Base-by-base conservation (phyloP, 2,888 invertebrate species). In the Platycheirus rosarum region DNA sequence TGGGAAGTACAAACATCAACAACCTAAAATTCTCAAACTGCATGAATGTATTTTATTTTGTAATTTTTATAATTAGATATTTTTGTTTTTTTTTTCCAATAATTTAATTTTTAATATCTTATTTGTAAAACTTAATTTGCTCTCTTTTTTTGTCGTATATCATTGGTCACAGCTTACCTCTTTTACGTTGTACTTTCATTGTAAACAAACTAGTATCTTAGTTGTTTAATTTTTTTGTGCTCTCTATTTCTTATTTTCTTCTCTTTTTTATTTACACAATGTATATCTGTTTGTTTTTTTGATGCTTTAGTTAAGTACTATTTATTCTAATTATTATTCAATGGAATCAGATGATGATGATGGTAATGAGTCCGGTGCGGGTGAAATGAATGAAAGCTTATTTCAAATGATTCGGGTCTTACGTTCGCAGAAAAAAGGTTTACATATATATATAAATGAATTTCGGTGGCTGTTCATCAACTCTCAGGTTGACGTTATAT, bases 371-470 rank as follows among this genome's bases (percentile, higher is more conserved):
- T 37, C 6, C 6, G 4, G 4, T 13, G 37, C 6, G 13, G 13
- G 37, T 37, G 37, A 37, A 13, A 37, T 37, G 37, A 13, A 37
- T 37, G 37, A 37, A 37, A 13, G 6, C 8, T 37, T 37, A 13
- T 37, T 37, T 13, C 37, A 37, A 37, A 37, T 37, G 37, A 37
- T 37, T 37, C 37, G 37, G 37, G 35, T 35, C n/a, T 35, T 35
- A 35, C 35, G 35, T 35, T n/a, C n/a, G n/a, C n/a, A n/a, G n/a
- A n/a, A n/a, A n/a, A n/a, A n/a, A n/a, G n/a, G n/a, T n/a, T n/a
- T n/a, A n/a, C n/a, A n/a, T n/a, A n/a, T n/a, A n/a, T n/a, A n/a
- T n/a, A n/a, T n/a, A n/a, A n/a, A n/a, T n/a, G n/a, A n/a, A n/a
- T n/a, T n/a, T n/a, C n/a, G n/a, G n/a, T n/a, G n/a, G n/a, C n/a